These are phyloP conservation scores for Trematocara unimaculatum DNA, from an alignment of 2,113 vertebrate species.

Conservation along the genomic window DNA sequence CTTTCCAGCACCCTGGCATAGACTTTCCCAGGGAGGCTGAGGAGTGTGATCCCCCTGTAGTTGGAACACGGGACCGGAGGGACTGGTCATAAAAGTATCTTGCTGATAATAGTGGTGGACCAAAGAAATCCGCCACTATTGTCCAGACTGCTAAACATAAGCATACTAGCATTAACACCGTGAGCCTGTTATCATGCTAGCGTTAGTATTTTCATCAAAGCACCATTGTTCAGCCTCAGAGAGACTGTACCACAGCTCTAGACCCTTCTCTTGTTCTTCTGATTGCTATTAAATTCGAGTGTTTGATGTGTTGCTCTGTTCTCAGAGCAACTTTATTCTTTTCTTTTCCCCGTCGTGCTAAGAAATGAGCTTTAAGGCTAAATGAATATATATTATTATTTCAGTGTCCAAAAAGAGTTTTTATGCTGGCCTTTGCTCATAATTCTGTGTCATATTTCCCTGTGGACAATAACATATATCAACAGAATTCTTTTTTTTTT, in stretches of 20 bases:
- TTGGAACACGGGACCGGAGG: neutral
- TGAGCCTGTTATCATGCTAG: neutral
- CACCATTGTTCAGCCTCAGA: neutral
- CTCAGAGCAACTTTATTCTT: neutral
- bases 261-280: neutral
- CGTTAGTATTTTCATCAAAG: neutral
- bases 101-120: neutral
- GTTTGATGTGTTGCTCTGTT: neutral
- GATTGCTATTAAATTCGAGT: neutral
- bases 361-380: neutral
- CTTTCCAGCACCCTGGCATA: neutral
- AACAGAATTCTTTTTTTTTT: neutral
- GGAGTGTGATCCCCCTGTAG: neutral
- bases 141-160: neutral
- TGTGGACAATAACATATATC: neutral
- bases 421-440: neutral
- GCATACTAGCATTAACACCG: neutral
- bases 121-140: neutral
- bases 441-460: neutral
- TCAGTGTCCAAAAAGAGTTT: neutral
- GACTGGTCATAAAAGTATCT: neutral
- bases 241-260: neutral
- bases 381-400: neutral
- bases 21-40: neutral
- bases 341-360: neutral